phyloP scores from a whole-genome alignment of 2,888 invertebrate genomes.

The Torymus auratus region DNA sequence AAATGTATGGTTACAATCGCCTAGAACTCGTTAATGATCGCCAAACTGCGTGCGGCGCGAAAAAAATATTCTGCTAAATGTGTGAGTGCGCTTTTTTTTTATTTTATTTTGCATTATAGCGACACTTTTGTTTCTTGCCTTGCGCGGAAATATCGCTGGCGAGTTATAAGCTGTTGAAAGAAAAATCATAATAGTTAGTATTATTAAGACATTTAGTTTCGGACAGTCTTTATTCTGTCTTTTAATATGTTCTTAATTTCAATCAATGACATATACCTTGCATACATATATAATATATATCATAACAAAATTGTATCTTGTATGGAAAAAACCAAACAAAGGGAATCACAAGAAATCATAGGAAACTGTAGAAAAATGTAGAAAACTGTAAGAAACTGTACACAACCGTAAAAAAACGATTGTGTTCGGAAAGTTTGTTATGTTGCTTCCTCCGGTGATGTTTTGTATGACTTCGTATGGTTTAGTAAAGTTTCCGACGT shows the following conservation, averaged over 20 bases:
- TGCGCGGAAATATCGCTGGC: conserved; percentile 39
- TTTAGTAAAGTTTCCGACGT: too few species aligned
- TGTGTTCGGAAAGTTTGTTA: too few species aligned
- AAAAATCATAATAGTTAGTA: conserved; percentile 39
- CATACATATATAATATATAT: background rate
- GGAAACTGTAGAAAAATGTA: too few species aligned
- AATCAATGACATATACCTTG: background rate
- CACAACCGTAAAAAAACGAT: too few species aligned
- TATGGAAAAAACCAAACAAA: too few species aligned
- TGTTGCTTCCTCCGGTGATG: too few species aligned
- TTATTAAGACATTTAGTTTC: conserved; percentile 1
- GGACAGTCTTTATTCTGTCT: conserved; percentile 29
- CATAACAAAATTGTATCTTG: too few species aligned
- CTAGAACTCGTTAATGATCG: conserved; percentile 28
- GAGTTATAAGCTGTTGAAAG: conserved; percentile 47
- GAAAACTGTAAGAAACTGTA: too few species aligned
- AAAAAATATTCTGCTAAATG: conserved; percentile 38
- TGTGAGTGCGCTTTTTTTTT: conserved; percentile 46
- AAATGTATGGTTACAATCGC: conserved; percentile 32
- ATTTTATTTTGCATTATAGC: conserved; percentile 45
- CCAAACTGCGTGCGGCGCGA: conserved; percentile 28
- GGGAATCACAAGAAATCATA: too few species aligned
- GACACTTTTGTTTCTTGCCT: conserved; percentile 34
- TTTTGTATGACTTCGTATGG: too few species aligned
- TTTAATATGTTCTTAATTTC: conserved; percentile 1